phyloP scores from a whole-genome alignment of 2,113 vertebrate species.

The Gopherus evgoodei region DNA sequence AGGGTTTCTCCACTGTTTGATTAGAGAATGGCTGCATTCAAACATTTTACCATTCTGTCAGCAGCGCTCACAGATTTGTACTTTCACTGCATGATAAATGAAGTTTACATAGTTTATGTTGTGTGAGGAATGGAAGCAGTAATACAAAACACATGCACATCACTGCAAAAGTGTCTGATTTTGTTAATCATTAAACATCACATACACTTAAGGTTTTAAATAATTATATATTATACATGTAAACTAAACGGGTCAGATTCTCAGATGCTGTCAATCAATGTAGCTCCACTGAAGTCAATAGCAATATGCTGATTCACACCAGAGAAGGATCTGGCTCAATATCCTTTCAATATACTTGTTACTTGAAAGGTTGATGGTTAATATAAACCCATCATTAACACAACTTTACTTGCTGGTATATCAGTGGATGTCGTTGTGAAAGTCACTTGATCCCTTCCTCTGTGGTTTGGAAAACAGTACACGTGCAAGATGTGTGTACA shows the following conservation, averaged over 20 bases:
- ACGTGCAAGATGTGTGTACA: background rate
- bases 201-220: background rate
- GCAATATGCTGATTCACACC: background rate
- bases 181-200: slow-evolving; percentile 12
- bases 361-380: background rate
- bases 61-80: slow-evolving; percentile 8
- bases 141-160: background rate
- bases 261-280: background rate
- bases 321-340: rapidly evolving
- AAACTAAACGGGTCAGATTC: background rate
- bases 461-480: background rate
- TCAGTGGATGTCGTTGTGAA: background rate
- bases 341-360: background rate
- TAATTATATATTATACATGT: background rate
- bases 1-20: slow-evolving; percentile 53
- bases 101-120: slow-evolving; percentile 52
- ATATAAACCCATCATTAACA: background rate
- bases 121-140: background rate
- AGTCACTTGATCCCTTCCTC: background rate
- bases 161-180: slow-evolving; percentile 39
- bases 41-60: slow-evolving; percentile 55
- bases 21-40: slow-evolving; percentile 54
- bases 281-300: background rate
- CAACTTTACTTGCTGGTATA: background rate
- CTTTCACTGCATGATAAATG: slow-evolving; percentile 59